Evolutionary conservation across 2,113 vertebrate genomes (phyloP).

Genomic region (Dicentrarchus labrax): DNA sequence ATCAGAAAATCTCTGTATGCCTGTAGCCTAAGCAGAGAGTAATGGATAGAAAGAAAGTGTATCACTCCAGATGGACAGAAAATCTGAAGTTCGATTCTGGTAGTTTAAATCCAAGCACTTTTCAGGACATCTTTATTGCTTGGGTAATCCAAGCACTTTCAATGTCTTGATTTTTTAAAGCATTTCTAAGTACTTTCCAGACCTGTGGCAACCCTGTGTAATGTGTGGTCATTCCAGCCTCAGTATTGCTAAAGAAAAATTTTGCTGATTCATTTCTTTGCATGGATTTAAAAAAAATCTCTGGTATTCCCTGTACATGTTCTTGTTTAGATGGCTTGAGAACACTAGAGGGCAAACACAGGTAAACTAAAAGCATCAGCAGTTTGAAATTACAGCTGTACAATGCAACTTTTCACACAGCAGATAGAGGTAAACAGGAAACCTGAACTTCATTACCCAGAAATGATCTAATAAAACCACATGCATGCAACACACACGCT

Average conservation of each 20-base stretch:
- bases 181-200: too few species aligned
- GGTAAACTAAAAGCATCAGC: neutral
- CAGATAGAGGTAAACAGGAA: conserved; percentile 22
- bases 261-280: neutral
- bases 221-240: neutral
- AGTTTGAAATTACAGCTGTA: neutral
- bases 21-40: too few species aligned
- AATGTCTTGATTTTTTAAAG: too few species aligned
- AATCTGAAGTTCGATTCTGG: too few species aligned
- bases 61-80: too few species aligned
- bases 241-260: neutral
- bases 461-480: neutral
- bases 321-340: neutral
- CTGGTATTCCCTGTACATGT: neutral
- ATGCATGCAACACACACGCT: neutral
- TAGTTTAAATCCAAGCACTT: too few species aligned
- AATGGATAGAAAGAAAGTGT: too few species aligned
- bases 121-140: too few species aligned
- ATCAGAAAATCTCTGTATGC: too few species aligned
- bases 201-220: too few species aligned
- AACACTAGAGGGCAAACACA: neutral
- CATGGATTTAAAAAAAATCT: neutral
- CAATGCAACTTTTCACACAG: neutral
- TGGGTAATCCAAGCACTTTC: too few species aligned
- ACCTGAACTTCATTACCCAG: neutral